Base-by-base conservation (phyloP, 1,140 invertebrate genomes). In the Acromyrmex echinatior region DNA sequence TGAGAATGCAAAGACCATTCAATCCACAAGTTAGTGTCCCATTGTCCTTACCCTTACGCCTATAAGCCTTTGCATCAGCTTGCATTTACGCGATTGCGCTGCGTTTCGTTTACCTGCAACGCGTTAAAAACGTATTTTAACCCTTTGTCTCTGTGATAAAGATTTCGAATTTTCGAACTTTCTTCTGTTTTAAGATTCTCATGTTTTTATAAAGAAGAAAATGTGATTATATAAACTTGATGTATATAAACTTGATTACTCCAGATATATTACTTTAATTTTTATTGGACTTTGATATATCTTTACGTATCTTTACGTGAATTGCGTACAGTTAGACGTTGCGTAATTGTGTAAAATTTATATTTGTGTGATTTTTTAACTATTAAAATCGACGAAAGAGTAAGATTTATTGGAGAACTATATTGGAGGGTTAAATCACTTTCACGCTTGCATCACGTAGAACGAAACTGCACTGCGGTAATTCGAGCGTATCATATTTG, bases 1-100 rank as follows among this genome's bases (percentile, higher is more conserved):
- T 97, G 91, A 96, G 97, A 96, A 97, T 97, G 96, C 97, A 97
- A 96, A 96, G 97, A 95, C 97, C 97, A 92, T 97, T 97, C 95
- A 97, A 96, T 94, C 96, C 96, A 94, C 96, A 97, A 96, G 96
- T 97, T 95, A 96, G 95, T 95, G 91, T 89, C 89, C 91, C 84
- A 73, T 86, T 88, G 78, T 91, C 87, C 89, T 90, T 85, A 56
- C 80, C 88, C 73, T 56, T 90, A 77, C 58, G 86, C 68, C 73
- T 90, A 68, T 35, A 79, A 45, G 35, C 49, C 25, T 62, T n/a
- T 39, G 28, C 70, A 45, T 63, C 39, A 58, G 49, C 39, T 84
- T 84, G 56, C 80, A 49, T 45, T 58, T 60, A 74, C 25, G 63
- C 14, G 16, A 0, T 74, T 74, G 62, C 21, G 28, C 9, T 63